Conservation (phyloP, 35 echinoderm and acorn worm genomes). For the Amphiura filiformis region DNA sequence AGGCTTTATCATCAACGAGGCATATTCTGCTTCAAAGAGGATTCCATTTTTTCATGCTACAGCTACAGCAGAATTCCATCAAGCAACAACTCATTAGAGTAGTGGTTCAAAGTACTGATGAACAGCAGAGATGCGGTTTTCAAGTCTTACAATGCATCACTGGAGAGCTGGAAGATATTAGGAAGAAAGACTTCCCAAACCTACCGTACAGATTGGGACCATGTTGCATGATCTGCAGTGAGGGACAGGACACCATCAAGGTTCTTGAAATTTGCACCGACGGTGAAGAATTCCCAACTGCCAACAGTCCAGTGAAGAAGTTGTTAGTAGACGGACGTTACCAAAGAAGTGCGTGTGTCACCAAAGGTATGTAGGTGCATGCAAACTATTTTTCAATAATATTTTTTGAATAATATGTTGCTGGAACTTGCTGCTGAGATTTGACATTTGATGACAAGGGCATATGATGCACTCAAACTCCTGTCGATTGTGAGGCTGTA, state of each 20-base stretch:
- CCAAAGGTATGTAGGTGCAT: conserved; percentile 22
- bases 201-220: conserved; percentile 39
- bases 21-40: not conserved
- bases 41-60: not conserved
- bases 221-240: not conserved
- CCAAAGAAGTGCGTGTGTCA: conserved; percentile 19
- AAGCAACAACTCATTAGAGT: not conserved
- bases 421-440: no score
- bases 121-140: not conserved
- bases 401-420: no score
- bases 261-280: conserved; percentile 13
- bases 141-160: not conserved
- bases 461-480: no score
- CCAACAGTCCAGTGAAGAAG: not conserved
- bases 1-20: not conserved
- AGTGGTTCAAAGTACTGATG: not conserved
- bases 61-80: not conserved
- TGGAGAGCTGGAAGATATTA: conserved; percentile 21
- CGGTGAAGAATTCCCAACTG: conserved; percentile 13
- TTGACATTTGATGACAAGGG: no score
- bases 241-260: not conserved
- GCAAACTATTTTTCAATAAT: no score
- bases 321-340: not conserved
- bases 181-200: conserved; percentile 28
- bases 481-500: no score